Evolutionary conservation across 2,888 invertebrate species (phyloP), one percentile per base, ranked within the genome.

Genomic region (Papilio elwesi): DNA sequence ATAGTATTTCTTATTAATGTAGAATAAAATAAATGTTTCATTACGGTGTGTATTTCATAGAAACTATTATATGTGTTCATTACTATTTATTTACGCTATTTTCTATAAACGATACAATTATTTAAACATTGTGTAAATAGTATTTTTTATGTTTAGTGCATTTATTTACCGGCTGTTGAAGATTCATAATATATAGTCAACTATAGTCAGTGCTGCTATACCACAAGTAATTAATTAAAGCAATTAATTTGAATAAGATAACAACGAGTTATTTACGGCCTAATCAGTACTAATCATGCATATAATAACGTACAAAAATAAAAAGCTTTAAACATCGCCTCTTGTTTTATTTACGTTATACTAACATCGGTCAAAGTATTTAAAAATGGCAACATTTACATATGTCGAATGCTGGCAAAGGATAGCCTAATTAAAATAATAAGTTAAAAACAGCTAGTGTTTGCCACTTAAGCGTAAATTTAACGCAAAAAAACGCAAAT

Each of bases 291-390:
- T 91, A 91, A 90, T 90, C 80, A 85, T 81, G 89, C 90, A 83
- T 90, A 86, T 91, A 93, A 92, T 86, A 89, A 83, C 89, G 91
- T 92, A 91, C 89, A 92, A 92, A 92, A 91, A 90, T 91, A 57
- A 90, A 93, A 92, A 91, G 93, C 93, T 93, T 92, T 92, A 92
- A 92, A 90, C 84, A 87, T 85, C 83, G 74, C 73, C 74, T 47
- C 68, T 79, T 80, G 74, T 81, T 80, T 76, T 85, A 81, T 77
- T 26, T 26, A 26, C 4, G 26, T 26, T 26, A 26, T 26, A 26
- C 26, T 26, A 26, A 26, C 4, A 26, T 4, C 26, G 26, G 26
- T 26, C 26, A 26, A 26, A 26, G 26, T 26, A 26, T 26, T 26
- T 4, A 26, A 4, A 2, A 4, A 26, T 26, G 4, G 26, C 26